Evolutionary conservation across 2,113 vertebrate species (phyloP).

Genomic region (Poeciliopsis turrubarensis): DNA sequence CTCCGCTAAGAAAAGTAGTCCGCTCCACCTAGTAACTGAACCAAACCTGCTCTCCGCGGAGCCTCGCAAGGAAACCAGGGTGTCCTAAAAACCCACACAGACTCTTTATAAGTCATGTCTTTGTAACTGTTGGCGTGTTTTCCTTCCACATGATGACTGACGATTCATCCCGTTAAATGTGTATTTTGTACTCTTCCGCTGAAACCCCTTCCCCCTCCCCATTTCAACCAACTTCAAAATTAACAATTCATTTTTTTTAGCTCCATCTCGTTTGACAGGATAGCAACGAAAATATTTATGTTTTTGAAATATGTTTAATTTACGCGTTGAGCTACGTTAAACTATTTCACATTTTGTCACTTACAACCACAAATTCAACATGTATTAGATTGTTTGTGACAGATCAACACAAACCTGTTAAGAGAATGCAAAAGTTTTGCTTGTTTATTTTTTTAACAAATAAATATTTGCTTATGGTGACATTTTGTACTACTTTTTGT

Average conservation of each 20-base stretch:
- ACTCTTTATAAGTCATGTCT: constrained; percentile 2
- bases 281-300: not conserved
- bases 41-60: not conserved
- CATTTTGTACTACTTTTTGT: no score
- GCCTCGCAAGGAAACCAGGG: not conserved
- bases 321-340: not conserved
- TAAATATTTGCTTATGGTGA: no score
- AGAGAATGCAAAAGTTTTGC: not conserved
- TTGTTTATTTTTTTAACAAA: no score
- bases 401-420: not conserved
- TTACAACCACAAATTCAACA: not conserved
- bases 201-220: constrained; percentile 65
- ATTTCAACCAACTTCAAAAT: constrained; percentile 67
- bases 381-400: not conserved
- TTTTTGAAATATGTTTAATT: not conserved
- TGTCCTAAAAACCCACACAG: constrained; percentile 3
- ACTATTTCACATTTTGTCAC: not conserved
- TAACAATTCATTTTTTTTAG: constrained; percentile 27
- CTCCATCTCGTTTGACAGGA: not conserved
- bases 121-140: not conserved
- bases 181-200: constrained; percentile 75
- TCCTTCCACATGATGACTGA: constrained; percentile 35
- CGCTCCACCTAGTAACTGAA: constrained; percentile 38
- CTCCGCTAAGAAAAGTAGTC: constrained; percentile 81
- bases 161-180: constrained; percentile 45